Percentiles rank a stretch among this genome's conserved stretches.
Conservation (phyloP, 2,113 vertebrate species). For the Solea solea region DNA sequence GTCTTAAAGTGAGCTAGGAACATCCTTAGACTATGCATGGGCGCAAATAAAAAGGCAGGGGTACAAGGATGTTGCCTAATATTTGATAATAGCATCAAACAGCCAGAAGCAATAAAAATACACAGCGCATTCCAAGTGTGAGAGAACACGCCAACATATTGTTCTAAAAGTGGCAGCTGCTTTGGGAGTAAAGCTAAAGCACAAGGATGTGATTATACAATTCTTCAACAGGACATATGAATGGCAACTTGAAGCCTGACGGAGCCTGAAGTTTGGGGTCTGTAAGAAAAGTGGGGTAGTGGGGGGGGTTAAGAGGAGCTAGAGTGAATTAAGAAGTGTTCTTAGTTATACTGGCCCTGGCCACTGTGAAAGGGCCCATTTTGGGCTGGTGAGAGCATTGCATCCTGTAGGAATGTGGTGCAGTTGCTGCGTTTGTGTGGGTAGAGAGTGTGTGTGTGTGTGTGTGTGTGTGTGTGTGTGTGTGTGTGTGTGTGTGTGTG, state of each 20-base stretch:
- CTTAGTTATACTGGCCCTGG: conserved; percentile 5
- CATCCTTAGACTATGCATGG: conserved; percentile 1
- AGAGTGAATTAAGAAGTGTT: conserved; percentile 7
- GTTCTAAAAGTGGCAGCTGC: conserved; percentile 4
- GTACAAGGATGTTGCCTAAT: conserved; percentile 1
- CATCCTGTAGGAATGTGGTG: conserved; percentile 61
- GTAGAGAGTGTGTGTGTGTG: conserved; percentile 27
- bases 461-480: conserved; percentile 8
- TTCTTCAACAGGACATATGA: conserved; percentile 16
- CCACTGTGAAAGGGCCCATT: conserved; percentile 61
- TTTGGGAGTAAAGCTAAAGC: conserved; percentile 20
- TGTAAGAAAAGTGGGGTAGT: background rate
- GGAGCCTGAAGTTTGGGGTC: conserved; percentile 4
- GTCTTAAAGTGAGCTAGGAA: background rate
- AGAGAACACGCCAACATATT: background rate
- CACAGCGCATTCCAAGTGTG: conserved; percentile 7
- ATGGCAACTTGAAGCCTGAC: conserved; percentile 7
- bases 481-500: background rate
- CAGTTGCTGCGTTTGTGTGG: conserved; percentile 46
- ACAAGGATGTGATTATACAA: conserved; percentile 6
- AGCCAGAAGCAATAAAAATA: conserved; percentile 7
- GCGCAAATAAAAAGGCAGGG: background rate
- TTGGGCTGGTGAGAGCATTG: conserved; percentile 40
- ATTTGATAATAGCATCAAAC: conserved; percentile 24
- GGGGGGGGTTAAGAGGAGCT: background rate